Base-by-base conservation (phyloP, 1,140 invertebrate genomes). In the Amyelois transitella region DNA sequence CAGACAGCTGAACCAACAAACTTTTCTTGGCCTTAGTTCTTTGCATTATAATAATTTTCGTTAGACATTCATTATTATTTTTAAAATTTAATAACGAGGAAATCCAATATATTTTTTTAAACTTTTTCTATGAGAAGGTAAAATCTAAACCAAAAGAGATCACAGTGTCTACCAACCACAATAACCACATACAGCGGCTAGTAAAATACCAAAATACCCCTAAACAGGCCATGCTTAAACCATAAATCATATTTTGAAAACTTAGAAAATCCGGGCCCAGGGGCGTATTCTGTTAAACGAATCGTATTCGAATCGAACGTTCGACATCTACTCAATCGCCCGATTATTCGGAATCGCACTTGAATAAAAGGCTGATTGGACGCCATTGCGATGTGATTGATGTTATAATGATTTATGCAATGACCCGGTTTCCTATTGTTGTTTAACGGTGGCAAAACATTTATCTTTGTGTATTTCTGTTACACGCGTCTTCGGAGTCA, bases 281-380 rank as follows among this genome's bases (percentile, higher is more conserved):
- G 38, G 60, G 19, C 51, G 60, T 77, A 77, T 79, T 77, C 72
- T 72, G 65, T 48, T 64, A 53, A 68, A 66, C 51, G 62, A 72
- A 61, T 64, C 59, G 50, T 57, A 51, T 52, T 67, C 53, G 48
- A 60, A 32, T 51, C 38, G 28, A 21, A 22, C 21, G 21, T 10
- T 53, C 51, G 19, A 53, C 24, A 53, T 45, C 51, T 38, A 53
- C 43, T 44, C 51, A 53, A 43, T 28, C 18, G 45, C 17, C 43
- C 50, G 50, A 45, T 53, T 51, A 51, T 28, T 48, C 18, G 20
- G 63, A 68, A 71, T 68, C 62, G 60, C 58, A 60, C 56, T 69
- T 67, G 65, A 75, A 72, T 75, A 66, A 60, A 52, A 44, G 18
- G 12, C 20, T 53, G 51, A 53, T 53, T 53, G 51, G 51, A 20